Evolutionary conservation across 2,888 invertebrate species (phyloP).

Genomic region (Sialis lutaria): DNA sequence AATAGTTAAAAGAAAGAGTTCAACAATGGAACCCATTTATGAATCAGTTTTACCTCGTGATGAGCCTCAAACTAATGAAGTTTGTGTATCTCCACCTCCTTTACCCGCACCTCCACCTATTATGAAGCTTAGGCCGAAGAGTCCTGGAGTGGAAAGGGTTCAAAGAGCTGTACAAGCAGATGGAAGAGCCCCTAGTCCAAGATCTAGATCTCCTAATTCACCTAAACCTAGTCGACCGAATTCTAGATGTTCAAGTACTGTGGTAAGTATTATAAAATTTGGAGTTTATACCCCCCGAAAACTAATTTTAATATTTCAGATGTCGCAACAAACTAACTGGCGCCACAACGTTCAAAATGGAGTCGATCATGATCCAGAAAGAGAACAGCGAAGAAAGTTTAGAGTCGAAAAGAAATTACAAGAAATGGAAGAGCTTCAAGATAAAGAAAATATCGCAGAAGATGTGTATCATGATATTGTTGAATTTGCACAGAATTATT

Average conservation of each 20-base stretch:
- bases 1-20: constrained; percentile 13
- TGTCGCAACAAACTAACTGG: constrained; percentile 10
- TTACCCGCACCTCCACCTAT: constrained; percentile 31
- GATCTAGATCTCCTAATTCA: constrained; percentile 22
- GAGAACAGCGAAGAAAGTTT: constrained; percentile 64
- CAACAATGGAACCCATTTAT: constrained; percentile 60
- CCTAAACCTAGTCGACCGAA: constrained; percentile 32
- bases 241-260: constrained; percentile 28
- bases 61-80: constrained; percentile 19
- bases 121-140: constrained; percentile 22
- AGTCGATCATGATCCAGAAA: constrained; percentile 32
- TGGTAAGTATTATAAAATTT: constrained; percentile 17
- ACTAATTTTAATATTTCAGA: neutral
- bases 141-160: constrained; percentile 21
- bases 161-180: constrained; percentile 16
- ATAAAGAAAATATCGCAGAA: constrained; percentile 31
- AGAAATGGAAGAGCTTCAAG: constrained; percentile 50
- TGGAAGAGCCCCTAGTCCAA: constrained; percentile 13
- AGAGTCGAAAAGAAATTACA: constrained; percentile 74
- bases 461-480: constrained; percentile 63
- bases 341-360: constrained; percentile 14
- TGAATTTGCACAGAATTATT: constrained; percentile 87
- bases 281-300: neutral
- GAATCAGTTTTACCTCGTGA: constrained; percentile 65
- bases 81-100: constrained; percentile 26